Evolutionary conservation across 2,888 invertebrate genomes (phyloP), one percentile per base, ranked within the genome.

Genomic region (Agrochola circellaris): DNA sequence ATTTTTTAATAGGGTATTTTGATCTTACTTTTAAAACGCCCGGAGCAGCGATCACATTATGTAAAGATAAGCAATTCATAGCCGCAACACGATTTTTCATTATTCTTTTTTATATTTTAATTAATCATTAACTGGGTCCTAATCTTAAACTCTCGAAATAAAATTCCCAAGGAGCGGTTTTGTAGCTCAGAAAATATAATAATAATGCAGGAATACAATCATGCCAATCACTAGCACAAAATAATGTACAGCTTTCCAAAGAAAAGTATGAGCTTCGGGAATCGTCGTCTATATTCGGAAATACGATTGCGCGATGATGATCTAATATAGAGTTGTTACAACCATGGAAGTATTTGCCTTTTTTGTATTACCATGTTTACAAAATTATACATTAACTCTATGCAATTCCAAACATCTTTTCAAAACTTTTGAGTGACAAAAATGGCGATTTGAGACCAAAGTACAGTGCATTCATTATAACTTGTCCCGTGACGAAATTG

Each of bases 11-110:
- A 26, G 20, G 17, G 20, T 45, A 26, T 23, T 48, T 48, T 20
- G 13, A 66, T 20, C 1, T 23, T 23, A 26, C 26, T 66, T 48
- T 30, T 15, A 66, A 45, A 26, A 6, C 5, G 13, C 45, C 13
- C 42, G 26, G 20, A 26, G 8, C 30, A 48, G 2, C 30, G 30
- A 30, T 48, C 9, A 30, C 15, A 20, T 38, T 5, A n/a, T 26
- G n/a, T 42, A 15, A 2, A 0, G 17, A 4, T 4, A 5, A n/a
- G 23, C 61, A n/a, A 80, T 71, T 62, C 73, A 80, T 58, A 79
- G 56, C 13, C 38, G 48, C 56, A 9, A 45, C 70, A 38, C n/a
- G 6, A 26, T n/a, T 0, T 2, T n/a, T 42, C 0, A 30, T 42
- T 34, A 72, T 42, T 51, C 11, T 45, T 48, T 38, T 26, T 60